Evolutionary conservation across 2,888 invertebrate genomes (phyloP).

Genomic region (Smittia aterrima): DNA sequence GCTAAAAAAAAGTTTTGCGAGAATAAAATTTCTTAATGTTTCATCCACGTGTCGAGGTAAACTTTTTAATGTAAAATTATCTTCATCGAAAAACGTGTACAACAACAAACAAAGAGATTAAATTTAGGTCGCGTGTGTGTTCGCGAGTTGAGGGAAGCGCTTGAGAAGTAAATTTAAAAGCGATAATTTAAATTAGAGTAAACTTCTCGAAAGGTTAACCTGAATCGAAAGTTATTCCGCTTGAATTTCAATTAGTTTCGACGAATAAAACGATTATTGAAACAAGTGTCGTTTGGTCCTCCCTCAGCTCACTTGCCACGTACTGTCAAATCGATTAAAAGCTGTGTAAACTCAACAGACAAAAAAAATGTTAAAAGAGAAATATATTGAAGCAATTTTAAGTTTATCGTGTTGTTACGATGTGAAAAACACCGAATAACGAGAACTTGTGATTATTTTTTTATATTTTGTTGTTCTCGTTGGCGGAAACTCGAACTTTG

Average conservation of each 20-base stretch:
- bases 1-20: too few species aligned
- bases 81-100: too few species aligned
- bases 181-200: not conserved
- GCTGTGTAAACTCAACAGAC: not conserved
- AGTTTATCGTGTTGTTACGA: slow-evolving; percentile 11
- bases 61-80: too few species aligned
- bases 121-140: not conserved
- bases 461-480: not conserved
- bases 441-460: not conserved
- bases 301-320: too few species aligned
- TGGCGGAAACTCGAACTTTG: not conserved
- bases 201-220: not conserved
- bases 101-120: not conserved
- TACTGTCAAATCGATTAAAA: too few species aligned
- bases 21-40: too few species aligned
- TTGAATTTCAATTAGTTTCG: not conserved
- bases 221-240: not conserved
- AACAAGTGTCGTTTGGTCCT: too few species aligned
- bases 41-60: too few species aligned
- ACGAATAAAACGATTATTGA: too few species aligned
- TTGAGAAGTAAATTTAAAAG: too few species aligned
- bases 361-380: not conserved
- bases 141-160: too few species aligned
- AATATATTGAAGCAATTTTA: slow-evolving; percentile 15
- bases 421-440: not conserved